These are phyloP conservation scores for Falco biarmicus DNA, from an alignment of 2,797 vertebrate genomes.

Conservation along the genomic window DNA sequence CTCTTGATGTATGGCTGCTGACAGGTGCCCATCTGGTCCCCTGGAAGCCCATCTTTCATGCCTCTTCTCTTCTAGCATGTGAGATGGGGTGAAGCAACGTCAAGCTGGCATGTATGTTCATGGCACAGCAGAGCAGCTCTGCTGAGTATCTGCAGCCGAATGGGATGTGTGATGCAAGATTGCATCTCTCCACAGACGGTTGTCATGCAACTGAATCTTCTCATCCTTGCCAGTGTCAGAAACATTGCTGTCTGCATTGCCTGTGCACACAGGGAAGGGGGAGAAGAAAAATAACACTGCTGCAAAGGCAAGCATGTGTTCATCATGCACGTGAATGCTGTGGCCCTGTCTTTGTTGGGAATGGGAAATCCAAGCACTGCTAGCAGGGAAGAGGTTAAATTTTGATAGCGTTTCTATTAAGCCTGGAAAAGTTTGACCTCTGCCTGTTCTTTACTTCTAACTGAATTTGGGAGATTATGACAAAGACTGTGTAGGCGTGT, in stretches of 20 bases:
- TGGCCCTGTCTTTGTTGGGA: background rate
- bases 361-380: background rate
- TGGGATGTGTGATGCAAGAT: rapidly evolving
- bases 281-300: background rate
- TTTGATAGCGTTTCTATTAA: background rate
- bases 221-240: background rate
- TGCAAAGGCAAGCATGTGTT: background rate
- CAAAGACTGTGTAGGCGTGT: constrained; percentile 66
- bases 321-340: rapidly evolving
- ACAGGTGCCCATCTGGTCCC: constrained; percentile 53
- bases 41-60: background rate
- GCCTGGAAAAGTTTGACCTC: constrained; percentile 49
- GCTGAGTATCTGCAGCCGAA: background rate
- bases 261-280: background rate
- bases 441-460: constrained; percentile 47
- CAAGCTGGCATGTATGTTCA: background rate
- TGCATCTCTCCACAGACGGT: background rate
- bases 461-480: constrained; percentile 56
- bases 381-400: constrained; percentile 59
- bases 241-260: background rate
- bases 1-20: constrained; percentile 58
- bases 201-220: background rate
- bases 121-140: background rate
- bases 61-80: background rate
- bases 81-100: background rate